Evolutionary conservation across 2,888 invertebrate genomes (phyloP), one percentile per base, ranked within the genome.

Genomic region (Papilio elwesi): DNA sequence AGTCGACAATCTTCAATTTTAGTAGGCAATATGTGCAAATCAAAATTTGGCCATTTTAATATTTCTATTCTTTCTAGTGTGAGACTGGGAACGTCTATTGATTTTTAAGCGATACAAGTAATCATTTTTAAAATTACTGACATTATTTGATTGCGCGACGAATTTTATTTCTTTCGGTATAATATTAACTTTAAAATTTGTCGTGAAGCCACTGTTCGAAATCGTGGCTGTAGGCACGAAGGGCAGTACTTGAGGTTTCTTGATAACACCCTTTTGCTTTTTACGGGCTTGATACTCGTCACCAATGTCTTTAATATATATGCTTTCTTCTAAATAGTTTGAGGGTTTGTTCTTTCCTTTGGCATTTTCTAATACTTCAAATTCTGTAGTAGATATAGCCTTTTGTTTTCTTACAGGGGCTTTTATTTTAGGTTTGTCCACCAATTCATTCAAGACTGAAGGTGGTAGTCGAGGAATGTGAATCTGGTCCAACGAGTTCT

Each of bases 31-130:
- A 63, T 49, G 71, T 10, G 68, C 36, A 52, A 51, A 53, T 82
- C 85, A 93, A 83, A 90, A 93, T 83, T 93, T 93, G 0, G 90
- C 85, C 76, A 92, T 75, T 80, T 91, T 92, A 47, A 83, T 78
- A 76, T 80, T 88, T 74, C 89, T 87, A 62, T 87, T 87, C 75
- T 81, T 85, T 82, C 89, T 92, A 76, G 26, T 86, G 90, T 71
- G 83, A 79, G 43, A 43, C 75, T 89, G 87, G 7, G 90, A 89
- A 36, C 87, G 86, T 53, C 89, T 87, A 77, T 90, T 91, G 51
- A 87, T 86, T 77, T 85, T 89, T 73, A 87, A 87, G 13, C 82
- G 82, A 66, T 83, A 81, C 26, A 93, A 81, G 75, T 85, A 87
- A 48, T 88, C 83, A 69, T 86, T 85, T 81, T 86, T 93, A 75